A percentile compares a stretch with the other conserved stretches of the same genome.
Evolutionary conservation across 2,888 invertebrate genomes (phyloP).

Genomic region (Leptopterna dolabrata): DNA sequence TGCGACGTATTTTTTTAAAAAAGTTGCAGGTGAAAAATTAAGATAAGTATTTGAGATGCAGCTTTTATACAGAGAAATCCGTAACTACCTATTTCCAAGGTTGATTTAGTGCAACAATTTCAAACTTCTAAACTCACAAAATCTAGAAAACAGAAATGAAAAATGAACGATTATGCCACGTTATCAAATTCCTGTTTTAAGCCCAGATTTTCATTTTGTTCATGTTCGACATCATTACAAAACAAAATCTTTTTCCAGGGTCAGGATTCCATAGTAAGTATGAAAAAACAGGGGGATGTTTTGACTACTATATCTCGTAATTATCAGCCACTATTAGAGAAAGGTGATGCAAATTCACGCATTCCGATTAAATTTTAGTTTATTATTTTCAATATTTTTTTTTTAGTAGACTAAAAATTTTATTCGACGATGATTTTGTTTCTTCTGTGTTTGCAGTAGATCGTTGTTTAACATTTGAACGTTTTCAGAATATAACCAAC

Average conservation of each 20-base stretch:
- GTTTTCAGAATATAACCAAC: slow-evolving; percentile 33
- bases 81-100: too few relatives aligned
- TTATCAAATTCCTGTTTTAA: not conserved
- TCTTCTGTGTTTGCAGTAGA: slow-evolving; percentile 43
- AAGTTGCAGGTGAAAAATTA: too few relatives aligned
- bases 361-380: not conserved
- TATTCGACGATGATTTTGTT: not conserved
- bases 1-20: too few relatives aligned
- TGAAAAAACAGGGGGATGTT: slow-evolving; percentile 47
- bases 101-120: too few relatives aligned
- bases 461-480: slow-evolving; percentile 40
- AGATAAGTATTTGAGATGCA: too few relatives aligned
- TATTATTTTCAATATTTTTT: not conserved
- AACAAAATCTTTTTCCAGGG: slow-evolving; percentile 70
- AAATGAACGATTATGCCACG: too few relatives aligned
- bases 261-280: slow-evolving; percentile 76
- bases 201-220: too few relatives aligned
- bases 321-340: not conserved
- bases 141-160: too few relatives aligned
- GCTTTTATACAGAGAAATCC: too few relatives aligned
- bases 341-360: slow-evolving; percentile 6
- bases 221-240: not conserved
- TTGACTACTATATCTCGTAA: not conserved
- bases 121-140: too few relatives aligned
- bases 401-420: slow-evolving; percentile 45